phyloP scores from a whole-genome alignment of 2,888 invertebrate species.

The Agrochola macilenta region DNA sequence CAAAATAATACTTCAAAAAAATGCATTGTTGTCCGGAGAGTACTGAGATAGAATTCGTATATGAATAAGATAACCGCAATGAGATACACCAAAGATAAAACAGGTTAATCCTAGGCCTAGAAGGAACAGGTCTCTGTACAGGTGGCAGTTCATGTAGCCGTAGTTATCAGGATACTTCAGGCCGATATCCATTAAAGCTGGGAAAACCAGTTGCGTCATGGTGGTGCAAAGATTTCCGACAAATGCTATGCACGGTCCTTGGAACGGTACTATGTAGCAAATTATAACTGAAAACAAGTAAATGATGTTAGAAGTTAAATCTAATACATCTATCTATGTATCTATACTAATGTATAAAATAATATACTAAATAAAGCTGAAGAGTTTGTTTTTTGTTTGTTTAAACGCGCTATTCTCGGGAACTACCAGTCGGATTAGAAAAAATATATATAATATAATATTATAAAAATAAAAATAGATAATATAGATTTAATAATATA shows the following conservation, averaged over 20 bases:
- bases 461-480: too few species aligned
- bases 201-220: slow-evolving; percentile 78
- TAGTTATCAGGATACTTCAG: slow-evolving; percentile 77
- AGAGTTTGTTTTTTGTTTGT: too few species aligned
- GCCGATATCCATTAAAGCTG: slow-evolving; percentile 81
- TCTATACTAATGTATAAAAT: too few species aligned
- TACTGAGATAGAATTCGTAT: slow-evolving; percentile 67
- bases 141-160: slow-evolving; percentile 69
- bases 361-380: too few species aligned
- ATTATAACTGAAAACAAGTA: slow-evolving; percentile 76
- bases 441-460: too few species aligned
- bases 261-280: slow-evolving; percentile 77
- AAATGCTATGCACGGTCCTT: slow-evolving; percentile 81
- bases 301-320: neutral
- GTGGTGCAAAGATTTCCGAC: slow-evolving; percentile 81
- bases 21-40: slow-evolving; percentile 66
- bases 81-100: slow-evolving; percentile 70
- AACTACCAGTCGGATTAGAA: too few species aligned
- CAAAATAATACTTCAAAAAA: slow-evolving; percentile 28
- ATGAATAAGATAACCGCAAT: slow-evolving; percentile 76
- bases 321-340: too few species aligned
- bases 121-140: slow-evolving; percentile 74
- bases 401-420: too few species aligned
- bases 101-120: slow-evolving; percentile 70
- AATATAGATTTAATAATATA: too few species aligned